Conservation (phyloP, 2,797 vertebrate species). For the Phoxinus dragarum region DNA sequence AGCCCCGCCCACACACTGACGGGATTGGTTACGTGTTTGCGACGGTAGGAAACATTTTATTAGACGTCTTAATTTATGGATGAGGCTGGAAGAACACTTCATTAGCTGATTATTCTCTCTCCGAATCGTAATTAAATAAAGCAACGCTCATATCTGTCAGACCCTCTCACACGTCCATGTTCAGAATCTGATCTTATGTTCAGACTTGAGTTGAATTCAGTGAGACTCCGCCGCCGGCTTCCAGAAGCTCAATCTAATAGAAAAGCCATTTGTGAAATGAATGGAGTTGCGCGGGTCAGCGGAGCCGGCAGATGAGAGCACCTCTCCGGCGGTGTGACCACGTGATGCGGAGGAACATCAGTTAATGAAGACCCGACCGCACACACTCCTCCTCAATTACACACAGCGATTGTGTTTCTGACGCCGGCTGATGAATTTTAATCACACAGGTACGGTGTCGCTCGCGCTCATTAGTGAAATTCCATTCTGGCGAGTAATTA, state of each 20-base stretch:
- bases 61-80: not conserved
- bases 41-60: no score
- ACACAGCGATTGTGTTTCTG: constrained; percentile 45
- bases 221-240: constrained; percentile 58
- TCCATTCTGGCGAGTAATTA: constrained; percentile 52
- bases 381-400: constrained; percentile 21
- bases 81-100: not conserved
- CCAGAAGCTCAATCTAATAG: constrained; percentile 82
- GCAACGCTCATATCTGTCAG: no score
- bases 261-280: constrained; percentile 80
- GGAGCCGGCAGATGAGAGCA: constrained; percentile 66
- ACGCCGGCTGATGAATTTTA: constrained; percentile 39
- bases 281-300: constrained; percentile 78
- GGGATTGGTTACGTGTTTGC: no score
- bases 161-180: no score
- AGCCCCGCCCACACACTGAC: no score
- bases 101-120: not conserved
- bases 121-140: not conserved
- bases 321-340: no score
- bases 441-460: constrained; percentile 54
- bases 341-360: no score
- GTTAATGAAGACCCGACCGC: no score
- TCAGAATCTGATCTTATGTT: constrained; percentile 67
- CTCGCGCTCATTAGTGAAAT: constrained; percentile 40
- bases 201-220: constrained; percentile 78